These are phyloP conservation scores for Anas platyrhynchos DNA, from an alignment of 2,113 vertebrate species.

Conservation along the genomic window DNA sequence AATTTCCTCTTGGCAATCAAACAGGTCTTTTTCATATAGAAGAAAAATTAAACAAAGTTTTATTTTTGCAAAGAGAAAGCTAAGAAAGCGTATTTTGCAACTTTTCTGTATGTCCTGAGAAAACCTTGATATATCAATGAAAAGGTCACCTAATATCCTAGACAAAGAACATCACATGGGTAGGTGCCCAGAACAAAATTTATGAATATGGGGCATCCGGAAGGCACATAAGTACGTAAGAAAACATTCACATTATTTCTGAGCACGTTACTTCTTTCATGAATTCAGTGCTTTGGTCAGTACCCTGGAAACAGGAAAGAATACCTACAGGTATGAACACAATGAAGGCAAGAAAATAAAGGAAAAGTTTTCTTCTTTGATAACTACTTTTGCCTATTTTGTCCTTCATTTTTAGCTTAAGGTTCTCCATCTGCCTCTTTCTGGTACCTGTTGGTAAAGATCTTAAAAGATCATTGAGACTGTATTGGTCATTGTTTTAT, in stretches of 20 bases:
- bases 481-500: no score
- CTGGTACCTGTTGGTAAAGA: no score
- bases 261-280: no score
- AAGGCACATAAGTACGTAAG: background rate
- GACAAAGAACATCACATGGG: background rate
- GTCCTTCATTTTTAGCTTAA: no score
- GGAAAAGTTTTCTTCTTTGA: no score
- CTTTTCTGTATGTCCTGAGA: background rate
- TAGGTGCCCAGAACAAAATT: background rate
- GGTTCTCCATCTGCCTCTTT: no score
- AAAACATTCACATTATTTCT: background rate
- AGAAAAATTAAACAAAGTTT: background rate
- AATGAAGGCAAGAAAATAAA: no score
- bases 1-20: background rate
- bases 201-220: background rate
- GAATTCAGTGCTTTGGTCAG: no score
- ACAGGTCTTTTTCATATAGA: background rate
- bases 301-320: no score
- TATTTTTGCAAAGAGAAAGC: background rate
- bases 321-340: background rate
- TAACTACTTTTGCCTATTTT: no score
- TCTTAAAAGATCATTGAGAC: no score
- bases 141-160: background rate
- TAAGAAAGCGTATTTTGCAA: background rate
- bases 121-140: background rate